Percentiles rank a stretch among this genome's conserved stretches.
Evolutionary conservation across 2,113 vertebrate species (phyloP).

Genomic region (Halichoerus grypus): DNA sequence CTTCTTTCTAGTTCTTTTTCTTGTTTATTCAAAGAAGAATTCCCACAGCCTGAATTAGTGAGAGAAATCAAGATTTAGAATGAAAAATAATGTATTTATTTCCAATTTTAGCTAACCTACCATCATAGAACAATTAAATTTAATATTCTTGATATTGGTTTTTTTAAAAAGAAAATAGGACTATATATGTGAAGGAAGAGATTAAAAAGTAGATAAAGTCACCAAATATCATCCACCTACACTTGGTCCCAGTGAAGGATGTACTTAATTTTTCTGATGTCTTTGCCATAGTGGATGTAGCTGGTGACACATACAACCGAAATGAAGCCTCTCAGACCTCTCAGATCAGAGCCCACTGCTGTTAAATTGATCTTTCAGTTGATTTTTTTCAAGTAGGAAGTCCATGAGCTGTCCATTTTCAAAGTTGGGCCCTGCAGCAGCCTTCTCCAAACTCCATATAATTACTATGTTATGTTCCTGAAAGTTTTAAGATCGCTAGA

Average conservation of each 20-base stretch:
- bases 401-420: background rate
- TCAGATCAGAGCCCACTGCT: background rate
- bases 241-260: background rate
- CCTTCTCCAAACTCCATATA: fast-evolving
- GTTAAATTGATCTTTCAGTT: background rate
- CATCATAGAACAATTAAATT: background rate
- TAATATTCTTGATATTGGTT: background rate
- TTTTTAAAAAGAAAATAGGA: background rate
- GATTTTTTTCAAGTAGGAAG: background rate
- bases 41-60: background rate
- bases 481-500: background rate
- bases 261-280: background rate
- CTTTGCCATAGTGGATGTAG: background rate
- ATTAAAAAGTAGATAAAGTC: background rate
- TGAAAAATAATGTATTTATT: background rate
- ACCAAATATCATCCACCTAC: background rate
- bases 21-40: background rate
- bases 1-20: background rate
- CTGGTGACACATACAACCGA: background rate
- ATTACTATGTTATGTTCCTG: fast-evolving
- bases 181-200: background rate
- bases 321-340: fast-evolving
- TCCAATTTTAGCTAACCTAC: background rate
- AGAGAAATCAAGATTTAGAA: background rate
- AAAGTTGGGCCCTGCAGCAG: background rate